Base-by-base conservation (phyloP, 2,888 invertebrate genomes). In the Heliconius aoede region DNA sequence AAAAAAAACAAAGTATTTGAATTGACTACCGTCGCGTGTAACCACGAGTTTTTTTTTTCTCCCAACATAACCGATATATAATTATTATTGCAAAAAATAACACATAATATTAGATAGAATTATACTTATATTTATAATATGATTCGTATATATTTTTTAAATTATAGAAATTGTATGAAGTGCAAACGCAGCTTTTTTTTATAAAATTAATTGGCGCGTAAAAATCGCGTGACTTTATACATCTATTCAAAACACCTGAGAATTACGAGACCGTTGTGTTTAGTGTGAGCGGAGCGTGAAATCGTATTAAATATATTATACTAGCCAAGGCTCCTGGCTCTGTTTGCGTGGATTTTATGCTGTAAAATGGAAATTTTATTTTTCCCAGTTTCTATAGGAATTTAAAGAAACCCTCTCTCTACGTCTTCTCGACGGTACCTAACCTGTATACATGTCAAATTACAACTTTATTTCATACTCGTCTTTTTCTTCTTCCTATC, bases 211-310 rank as follows among this genome's bases (percentile, higher is more conserved):
- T 69, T 73, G 76, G 80, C 68, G 72, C 80, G 76, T 78, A 72
- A 75, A 80, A 36, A 80, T 80, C 74, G 81, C 81, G 81, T 81
- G 81, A 75, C 77, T 73, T 28, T 21, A 69, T 77, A 73, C 67
- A 72, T 32, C 74, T 76, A 69, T 74, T 76, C 46, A 72, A 72
- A 76, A 55, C 67, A 68, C 65, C n/a, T 72, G 55, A 69, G 72
- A 74, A 72, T 74, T 74, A 74, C 69, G 26, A 68, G 62, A 58
- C 73, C 61, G 62, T 68, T 67, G 68, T 62, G 62, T 72, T 78
- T 76, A 64, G 32, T 73, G 30, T 40, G 11, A 68, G 73, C 62
- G 72, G 72, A 79, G 76, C 74, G 78, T 77, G 78, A 76, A 79
- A 74, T 73, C 26, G 74, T 73, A 76, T 64, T 77, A 62, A 75